A percentile compares a stretch with the other conserved stretches of the same genome.
Evolutionary conservation across 2,888 invertebrate genomes (phyloP).

Genomic region (Pseudococcus viburni): DNA sequence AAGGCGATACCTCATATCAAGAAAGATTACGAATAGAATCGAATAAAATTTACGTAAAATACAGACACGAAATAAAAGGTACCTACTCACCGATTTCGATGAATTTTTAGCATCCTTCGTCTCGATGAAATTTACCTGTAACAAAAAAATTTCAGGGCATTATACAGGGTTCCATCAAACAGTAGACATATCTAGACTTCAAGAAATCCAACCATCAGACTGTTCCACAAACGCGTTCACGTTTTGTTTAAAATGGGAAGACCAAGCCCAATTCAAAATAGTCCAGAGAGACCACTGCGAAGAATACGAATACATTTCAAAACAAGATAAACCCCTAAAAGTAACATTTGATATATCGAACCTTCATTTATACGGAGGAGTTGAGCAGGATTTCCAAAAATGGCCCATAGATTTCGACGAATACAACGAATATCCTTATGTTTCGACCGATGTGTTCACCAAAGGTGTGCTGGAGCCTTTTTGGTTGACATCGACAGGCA

Average conservation of each 20-base stretch:
- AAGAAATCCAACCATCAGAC: not conserved
- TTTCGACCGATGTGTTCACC: constrained; percentile 76
- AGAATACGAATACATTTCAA: constrained; percentile 34
- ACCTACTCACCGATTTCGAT: not conserved
- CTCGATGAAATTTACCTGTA: not conserved
- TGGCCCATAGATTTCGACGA: constrained; percentile 78
- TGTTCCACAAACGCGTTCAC: constrained; percentile 16
- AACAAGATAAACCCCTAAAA: constrained; percentile 78
- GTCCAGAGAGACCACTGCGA: constrained; percentile 37
- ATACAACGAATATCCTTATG: constrained; percentile 75
- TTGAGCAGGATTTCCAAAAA: constrained; percentile 76
- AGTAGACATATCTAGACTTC: not conserved
- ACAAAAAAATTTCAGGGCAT: constrained; percentile 3
- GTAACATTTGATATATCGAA: constrained; percentile 74
- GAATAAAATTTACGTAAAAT: constrained; percentile 34
- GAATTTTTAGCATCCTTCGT: not conserved
- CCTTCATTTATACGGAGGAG: constrained; percentile 80
- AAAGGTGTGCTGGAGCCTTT: constrained; percentile 78
- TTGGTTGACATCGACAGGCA: constrained; percentile 82
- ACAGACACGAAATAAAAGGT: constrained; percentile 41
- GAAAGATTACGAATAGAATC: constrained; percentile 23
- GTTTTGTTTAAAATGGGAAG: constrained; percentile 49
- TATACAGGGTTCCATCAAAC: constrained; percentile 46
- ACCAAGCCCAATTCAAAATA: constrained; percentile 2
- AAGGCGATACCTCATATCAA: constrained; percentile 1